phyloP scores from a whole-genome alignment of 2,888 invertebrate species.

The Agapetus fuscipes region DNA sequence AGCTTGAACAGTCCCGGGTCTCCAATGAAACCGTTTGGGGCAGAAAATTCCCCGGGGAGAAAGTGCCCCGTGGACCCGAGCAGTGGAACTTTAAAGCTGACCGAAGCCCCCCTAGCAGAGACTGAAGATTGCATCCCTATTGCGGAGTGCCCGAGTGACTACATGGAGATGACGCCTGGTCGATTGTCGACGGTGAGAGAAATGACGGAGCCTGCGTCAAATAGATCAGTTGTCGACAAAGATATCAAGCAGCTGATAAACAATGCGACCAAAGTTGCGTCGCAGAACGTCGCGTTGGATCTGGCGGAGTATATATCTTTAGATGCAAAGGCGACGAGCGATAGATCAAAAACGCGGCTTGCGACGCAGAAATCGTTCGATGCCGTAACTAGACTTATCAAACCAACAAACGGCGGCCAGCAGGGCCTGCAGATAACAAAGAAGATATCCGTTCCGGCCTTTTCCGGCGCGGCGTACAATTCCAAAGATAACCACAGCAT shows the following conservation, averaged over 20 bases:
- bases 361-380: conserved; percentile 9
- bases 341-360: conserved; percentile 1
- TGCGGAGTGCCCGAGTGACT: conserved; percentile 17
- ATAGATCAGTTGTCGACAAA: conserved; percentile 15
- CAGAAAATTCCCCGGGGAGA: conserved; percentile 24
- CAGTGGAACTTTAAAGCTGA: conserved; percentile 9
- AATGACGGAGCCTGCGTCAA: conserved; percentile 28
- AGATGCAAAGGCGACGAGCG: conserved; percentile 13
- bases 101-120: conserved; percentile 16
- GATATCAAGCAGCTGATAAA: conserved; percentile 19
- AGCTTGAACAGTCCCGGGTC: conserved; percentile 58
- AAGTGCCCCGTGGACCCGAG: conserved; percentile 29
- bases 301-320: conserved; percentile 16
- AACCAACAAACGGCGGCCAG: conserved; percentile 14
- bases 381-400: conserved; percentile 4
- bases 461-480: conserved; percentile 18
- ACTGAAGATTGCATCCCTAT: conserved; percentile 26
- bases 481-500: conserved; percentile 23
- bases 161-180: conserved; percentile 21
- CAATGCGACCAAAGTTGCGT: conserved; percentile 18
- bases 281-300: conserved; percentile 1
- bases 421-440: conserved; percentile 14
- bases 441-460: conserved; percentile 14
- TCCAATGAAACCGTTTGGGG: conserved; percentile 42
- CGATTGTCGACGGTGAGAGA: conserved; percentile 28